Evolutionary conservation across 2,113 vertebrate genomes (phyloP).

Genomic region (Erpornis zantholeuca): DNA sequence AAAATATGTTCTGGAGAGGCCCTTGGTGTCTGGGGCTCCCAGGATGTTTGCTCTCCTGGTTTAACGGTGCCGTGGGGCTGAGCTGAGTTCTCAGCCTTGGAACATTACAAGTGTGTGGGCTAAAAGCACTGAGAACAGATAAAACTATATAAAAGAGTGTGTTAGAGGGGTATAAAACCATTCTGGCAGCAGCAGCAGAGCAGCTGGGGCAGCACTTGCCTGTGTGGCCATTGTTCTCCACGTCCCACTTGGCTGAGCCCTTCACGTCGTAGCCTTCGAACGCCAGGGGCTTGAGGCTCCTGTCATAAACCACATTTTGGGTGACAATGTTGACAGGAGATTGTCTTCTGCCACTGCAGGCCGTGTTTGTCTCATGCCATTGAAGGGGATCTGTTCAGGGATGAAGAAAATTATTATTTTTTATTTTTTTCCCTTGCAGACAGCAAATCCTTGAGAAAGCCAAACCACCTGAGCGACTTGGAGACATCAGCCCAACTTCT

Average conservation of each 20-base stretch:
- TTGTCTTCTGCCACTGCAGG: constrained; percentile 72
- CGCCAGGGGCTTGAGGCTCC: constrained; percentile 62
- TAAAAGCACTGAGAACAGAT: too few relatives aligned
- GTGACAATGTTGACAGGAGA: constrained; percentile 89
- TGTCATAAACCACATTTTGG: constrained; percentile 32
- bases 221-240: constrained; percentile 81
- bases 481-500: neutral
- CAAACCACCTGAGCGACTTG: neutral
- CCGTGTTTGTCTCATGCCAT: constrained; percentile 52
- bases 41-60: too few relatives aligned
- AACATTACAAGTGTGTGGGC: too few relatives aligned
- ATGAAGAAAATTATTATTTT: neutral
- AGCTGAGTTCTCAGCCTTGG: too few relatives aligned
- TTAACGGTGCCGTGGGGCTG: too few relatives aligned
- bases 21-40: too few relatives aligned
- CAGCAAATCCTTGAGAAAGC: neutral
- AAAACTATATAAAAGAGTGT: too few relatives aligned
- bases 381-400: constrained; percentile 67
- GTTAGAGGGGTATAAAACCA: too few relatives aligned
- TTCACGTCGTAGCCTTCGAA: constrained; percentile 77
- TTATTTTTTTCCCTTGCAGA: too few relatives aligned
- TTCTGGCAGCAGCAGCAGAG: too few relatives aligned
- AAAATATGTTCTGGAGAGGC: too few relatives aligned
- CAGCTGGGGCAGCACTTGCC: constrained; percentile 56
- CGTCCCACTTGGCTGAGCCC: fast-evolving